Conservation (phyloP, 2,113 vertebrate genomes). For the Triplophysa siluroides region DNA sequence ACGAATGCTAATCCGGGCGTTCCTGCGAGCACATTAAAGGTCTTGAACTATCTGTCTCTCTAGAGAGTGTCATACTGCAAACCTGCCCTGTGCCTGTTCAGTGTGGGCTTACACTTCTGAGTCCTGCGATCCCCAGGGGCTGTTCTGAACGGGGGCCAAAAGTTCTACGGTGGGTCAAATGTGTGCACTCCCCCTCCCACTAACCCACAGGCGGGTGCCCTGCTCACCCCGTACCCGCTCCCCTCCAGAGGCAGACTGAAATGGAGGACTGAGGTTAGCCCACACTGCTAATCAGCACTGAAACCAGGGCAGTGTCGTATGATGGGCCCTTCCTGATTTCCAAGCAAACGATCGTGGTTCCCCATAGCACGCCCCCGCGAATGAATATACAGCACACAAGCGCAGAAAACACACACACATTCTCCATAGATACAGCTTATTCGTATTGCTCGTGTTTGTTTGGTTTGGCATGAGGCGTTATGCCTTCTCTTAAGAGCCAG, state of each 20-base stretch:
- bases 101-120: conserved; percentile 25
- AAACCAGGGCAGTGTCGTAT: conserved; percentile 48
- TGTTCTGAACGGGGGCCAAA: conserved; percentile 58
- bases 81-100: conserved; percentile 23
- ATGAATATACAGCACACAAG: conserved; percentile 12
- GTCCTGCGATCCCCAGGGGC: conserved; percentile 53
- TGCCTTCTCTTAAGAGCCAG: conserved; percentile 41
- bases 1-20: conserved; percentile 58
- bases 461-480: conserved; percentile 62
- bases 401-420: conserved; percentile 34
- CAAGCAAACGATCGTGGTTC: conserved; percentile 53
- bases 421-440: conserved; percentile 62
- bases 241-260: conserved; percentile 27
- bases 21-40: conserved; percentile 10
- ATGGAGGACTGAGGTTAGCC: conserved; percentile 46
- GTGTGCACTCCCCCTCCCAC: conserved; percentile 39
- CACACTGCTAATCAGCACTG: conserved; percentile 55
- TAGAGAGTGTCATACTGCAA: conserved; percentile 55
- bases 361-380: conserved; percentile 42
- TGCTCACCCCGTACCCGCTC: conserved; percentile 23
- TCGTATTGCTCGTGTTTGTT: conserved; percentile 65
- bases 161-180: conserved; percentile 58
- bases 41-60: conserved; percentile 56
- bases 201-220: conserved; percentile 35
- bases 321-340: conserved; percentile 48